phyloP scores from a whole-genome alignment of 2,113 vertebrate species.

The Catharus bicknelli region DNA sequence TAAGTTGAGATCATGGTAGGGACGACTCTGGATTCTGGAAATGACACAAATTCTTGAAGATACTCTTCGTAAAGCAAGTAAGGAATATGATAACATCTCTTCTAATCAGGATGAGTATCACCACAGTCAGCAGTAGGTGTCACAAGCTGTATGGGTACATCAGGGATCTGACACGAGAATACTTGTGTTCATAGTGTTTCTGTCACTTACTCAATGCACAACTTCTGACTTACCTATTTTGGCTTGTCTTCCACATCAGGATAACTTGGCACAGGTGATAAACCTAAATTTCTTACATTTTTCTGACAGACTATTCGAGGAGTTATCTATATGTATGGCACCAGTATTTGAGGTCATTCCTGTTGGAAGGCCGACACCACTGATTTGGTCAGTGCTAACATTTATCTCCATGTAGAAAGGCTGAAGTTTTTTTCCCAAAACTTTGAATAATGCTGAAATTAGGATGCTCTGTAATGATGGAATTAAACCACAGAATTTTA shows the following conservation, averaged over 20 bases:
- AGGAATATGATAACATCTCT: slow-evolving; percentile 2
- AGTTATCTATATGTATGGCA: neutral
- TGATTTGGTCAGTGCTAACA: neutral
- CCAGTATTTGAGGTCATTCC: neutral
- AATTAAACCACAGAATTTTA: slow-evolving; percentile 20
- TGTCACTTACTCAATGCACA: neutral
- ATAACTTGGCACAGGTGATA: neutral
- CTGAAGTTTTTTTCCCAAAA: neutral
- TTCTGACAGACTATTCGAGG: neutral
- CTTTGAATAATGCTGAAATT: neutral
- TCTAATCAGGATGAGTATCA: slow-evolving; percentile 37
- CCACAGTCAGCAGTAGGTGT: slow-evolving; percentile 41
- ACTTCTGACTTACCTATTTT: neutral
- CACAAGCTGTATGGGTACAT: slow-evolving; percentile 32
- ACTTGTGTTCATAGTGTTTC: slow-evolving; percentile 18
- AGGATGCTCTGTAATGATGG: neutral
- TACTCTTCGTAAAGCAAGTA: neutral
- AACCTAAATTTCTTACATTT: neutral
- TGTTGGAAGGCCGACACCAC: neutral
- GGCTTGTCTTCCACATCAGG: neutral
- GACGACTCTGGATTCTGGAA: slow-evolving; percentile 24
- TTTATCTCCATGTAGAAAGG: neutral
- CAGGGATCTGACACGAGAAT: slow-evolving; percentile 6
- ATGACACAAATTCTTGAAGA: neutral
- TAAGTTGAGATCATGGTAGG: slow-evolving; percentile 7